Evolutionary conservation across 2,113 vertebrate species (phyloP).

Genomic region (Acrocephalus kingi): DNA sequence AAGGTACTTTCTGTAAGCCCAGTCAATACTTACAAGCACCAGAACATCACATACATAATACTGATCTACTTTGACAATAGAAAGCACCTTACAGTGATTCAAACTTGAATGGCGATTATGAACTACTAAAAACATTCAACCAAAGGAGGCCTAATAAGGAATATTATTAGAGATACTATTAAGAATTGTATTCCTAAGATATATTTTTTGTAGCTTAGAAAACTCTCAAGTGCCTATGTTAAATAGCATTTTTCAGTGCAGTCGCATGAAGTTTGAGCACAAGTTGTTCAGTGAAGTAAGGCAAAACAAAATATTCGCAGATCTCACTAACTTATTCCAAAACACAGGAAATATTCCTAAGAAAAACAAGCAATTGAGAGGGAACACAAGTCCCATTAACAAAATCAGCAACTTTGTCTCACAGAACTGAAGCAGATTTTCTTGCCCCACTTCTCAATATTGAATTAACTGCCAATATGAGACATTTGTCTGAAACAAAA

Average conservation of each 20-base stretch:
- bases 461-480: background rate
- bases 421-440: background rate
- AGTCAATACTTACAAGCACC: background rate
- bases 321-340: background rate
- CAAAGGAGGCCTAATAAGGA: background rate
- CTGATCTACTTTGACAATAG: background rate
- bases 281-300: background rate
- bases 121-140: background rate
- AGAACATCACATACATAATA: background rate
- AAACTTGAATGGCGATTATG: background rate
- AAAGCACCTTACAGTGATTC: background rate
- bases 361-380: constrained; percentile 12
- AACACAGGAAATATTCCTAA: constrained; percentile 40
- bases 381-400: background rate
- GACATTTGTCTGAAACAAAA: background rate
- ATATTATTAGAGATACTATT: background rate
- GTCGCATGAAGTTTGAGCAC: background rate
- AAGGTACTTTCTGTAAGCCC: background rate
- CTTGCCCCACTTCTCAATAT: background rate
- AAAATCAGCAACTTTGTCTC: background rate
- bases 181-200: background rate
- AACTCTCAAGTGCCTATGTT: background rate
- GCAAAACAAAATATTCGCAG: constrained; percentile 19
- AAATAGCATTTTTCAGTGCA: background rate
- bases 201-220: background rate